Percentiles rank a stretch among this genome's conserved stretches.
phyloP scores from a whole-genome alignment of 2,888 invertebrate species.

The Meghimatium bilineatum region DNA sequence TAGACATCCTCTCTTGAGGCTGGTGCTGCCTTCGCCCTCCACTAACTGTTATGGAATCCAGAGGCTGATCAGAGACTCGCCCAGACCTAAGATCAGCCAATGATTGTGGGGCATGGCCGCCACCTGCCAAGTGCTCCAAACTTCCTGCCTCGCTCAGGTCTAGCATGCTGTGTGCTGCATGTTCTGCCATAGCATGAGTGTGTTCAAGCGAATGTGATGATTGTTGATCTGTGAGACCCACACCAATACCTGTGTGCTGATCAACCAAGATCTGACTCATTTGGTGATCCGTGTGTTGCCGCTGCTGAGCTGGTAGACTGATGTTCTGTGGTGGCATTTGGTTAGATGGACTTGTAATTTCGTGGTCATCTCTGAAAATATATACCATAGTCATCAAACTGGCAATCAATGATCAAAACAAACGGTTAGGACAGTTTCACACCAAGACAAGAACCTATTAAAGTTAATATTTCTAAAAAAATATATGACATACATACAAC shows the following conservation, averaged over 20 bases:
- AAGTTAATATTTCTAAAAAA: no score
- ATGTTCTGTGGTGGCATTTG: constrained; percentile 49
- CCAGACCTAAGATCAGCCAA: constrained; percentile 28
- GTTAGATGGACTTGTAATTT: constrained; percentile 20
- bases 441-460: no score
- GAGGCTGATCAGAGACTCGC: constrained; percentile 17
- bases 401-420: no score
- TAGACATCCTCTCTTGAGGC: constrained; percentile 26
- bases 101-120: constrained; percentile 39
- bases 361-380: constrained; percentile 42
- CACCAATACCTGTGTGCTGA: constrained; percentile 21
- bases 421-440: not conserved
- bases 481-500: no score
- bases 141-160: constrained; percentile 40
- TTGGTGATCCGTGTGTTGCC: constrained; percentile 36
- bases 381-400: no score
- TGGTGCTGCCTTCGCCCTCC: constrained; percentile 27
- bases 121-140: constrained; percentile 42
- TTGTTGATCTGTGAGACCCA: constrained; percentile 8
- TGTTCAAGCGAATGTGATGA: constrained; percentile 11
- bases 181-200: constrained; percentile 30
- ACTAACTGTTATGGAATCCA: constrained; percentile 23
- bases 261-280: constrained; percentile 40
- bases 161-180: constrained; percentile 43
- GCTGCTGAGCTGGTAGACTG: constrained; percentile 36